These are phyloP conservation scores for Euclidia mi DNA, from an alignment of 2,888 invertebrate genomes.

Conservation along the genomic window DNA sequence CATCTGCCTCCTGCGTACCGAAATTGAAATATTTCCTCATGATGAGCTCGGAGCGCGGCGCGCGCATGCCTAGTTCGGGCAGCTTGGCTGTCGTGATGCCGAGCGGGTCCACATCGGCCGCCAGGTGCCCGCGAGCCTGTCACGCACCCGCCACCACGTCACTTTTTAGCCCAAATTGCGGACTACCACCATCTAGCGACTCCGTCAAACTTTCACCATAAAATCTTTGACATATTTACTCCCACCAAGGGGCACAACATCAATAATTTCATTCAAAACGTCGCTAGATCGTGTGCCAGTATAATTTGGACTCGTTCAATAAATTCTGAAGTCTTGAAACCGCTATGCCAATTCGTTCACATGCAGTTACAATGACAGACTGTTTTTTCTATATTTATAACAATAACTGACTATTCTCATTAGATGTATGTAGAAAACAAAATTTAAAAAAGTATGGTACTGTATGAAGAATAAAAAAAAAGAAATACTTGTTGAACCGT, in stretches of 20 bases:
- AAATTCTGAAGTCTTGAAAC: conserved; percentile 52
- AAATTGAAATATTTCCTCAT: conserved; percentile 90
- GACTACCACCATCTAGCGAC: conserved; percentile 66
- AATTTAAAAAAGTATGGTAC: conserved; percentile 8
- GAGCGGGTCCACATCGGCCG: conserved; percentile 98
- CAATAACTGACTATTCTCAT: conserved; percentile 26
- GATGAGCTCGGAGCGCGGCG: conserved; percentile 88
- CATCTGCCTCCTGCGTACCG: conserved; percentile 78
- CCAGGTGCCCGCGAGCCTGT: conserved; percentile 98
- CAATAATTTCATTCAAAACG: conserved; percentile 21
- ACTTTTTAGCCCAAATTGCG: conserved; percentile 71
- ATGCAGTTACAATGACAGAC: conserved; percentile 62
- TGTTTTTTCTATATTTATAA: conserved; percentile 19
- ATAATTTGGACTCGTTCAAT: conserved; percentile 60
- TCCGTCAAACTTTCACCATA: conserved; percentile 1
- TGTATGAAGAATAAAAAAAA: conserved; percentile 22
- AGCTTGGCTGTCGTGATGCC: conserved; percentile 95
- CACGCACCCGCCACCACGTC: conserved; percentile 81
- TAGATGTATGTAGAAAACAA: conserved; percentile 21
- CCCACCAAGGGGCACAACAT: conserved; percentile 4
- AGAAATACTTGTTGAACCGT: conserved; percentile 17
- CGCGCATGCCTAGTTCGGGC: conserved; percentile 87
- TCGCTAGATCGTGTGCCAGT: conserved; percentile 66
- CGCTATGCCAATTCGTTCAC: conserved; percentile 69
- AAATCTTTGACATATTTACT: conserved; percentile 18